These are phyloP conservation scores for Physocephala rufipes DNA, from an alignment of 2,888 invertebrate genomes.

Conservation along the genomic window DNA sequence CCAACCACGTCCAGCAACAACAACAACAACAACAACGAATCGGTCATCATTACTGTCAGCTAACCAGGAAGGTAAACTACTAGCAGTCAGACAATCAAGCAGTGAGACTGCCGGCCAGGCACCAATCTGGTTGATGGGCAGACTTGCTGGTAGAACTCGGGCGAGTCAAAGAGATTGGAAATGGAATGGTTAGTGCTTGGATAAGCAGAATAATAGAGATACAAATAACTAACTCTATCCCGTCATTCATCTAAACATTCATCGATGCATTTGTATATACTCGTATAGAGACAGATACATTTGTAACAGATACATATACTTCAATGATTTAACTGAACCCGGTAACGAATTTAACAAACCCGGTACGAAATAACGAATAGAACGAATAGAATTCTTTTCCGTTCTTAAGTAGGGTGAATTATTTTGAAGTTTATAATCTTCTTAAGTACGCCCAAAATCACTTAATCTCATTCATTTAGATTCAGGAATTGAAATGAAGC, in stretches of 20 bases:
- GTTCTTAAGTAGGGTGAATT: no score
- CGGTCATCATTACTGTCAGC: constrained; percentile 33
- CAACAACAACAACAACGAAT: constrained; percentile 32
- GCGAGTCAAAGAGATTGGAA: neutral
- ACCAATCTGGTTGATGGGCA: no score
- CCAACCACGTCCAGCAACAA: no score
- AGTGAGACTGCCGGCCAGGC: neutral
- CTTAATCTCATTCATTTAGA: no score
- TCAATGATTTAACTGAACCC: neutral
- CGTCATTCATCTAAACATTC: constrained; percentile 5
- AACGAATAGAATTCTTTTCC: no score
- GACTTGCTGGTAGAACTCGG: neutral
- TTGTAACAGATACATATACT: neutral
- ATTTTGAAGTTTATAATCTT: no score
- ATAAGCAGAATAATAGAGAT: constrained; percentile 21
- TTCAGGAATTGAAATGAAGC: no score
- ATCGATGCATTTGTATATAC: neutral
- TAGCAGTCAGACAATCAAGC: constrained; percentile 9
- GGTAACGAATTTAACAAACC: no score
- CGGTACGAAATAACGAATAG: neutral
- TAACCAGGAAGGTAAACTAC: constrained; percentile 14
- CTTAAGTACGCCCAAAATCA: no score
- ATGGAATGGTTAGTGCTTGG: constrained; percentile 21
- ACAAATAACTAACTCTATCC: constrained; percentile 12
- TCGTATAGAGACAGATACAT: neutral